Percentiles rank a stretch among this genome's conserved stretches.
Evolutionary conservation across 2,888 invertebrate genomes (phyloP).

Genomic region (Cephus pygmeus): DNA sequence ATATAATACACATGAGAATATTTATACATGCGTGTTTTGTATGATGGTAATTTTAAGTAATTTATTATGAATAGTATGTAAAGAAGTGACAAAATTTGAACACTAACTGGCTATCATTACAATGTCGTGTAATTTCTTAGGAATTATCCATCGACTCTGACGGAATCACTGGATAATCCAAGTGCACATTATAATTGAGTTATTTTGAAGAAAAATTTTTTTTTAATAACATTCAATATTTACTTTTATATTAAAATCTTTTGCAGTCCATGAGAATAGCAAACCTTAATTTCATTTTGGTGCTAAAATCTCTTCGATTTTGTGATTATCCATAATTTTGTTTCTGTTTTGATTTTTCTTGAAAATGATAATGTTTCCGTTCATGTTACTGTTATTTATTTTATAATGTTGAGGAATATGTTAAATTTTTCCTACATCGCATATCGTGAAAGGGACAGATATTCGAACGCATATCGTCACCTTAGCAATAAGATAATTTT

Average conservation of each 20-base stretch:
- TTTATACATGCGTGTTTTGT: constrained; percentile 47
- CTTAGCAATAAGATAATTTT: not conserved
- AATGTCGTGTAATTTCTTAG: not conserved
- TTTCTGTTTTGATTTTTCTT: not conserved
- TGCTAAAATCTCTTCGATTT: not conserved
- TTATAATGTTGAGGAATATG: not conserved
- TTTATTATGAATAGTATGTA: constrained; percentile 37
- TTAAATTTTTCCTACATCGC: not conserved
- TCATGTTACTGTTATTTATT: not conserved
- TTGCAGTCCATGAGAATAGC: not conserved
- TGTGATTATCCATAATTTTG: not conserved
- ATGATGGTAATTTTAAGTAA: constrained; percentile 36
- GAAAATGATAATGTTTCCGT: not conserved
- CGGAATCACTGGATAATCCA: not conserved
- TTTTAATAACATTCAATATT: not conserved
- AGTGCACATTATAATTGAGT: not conserved
- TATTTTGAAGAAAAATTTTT: not conserved
- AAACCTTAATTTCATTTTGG: not conserved
- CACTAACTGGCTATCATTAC: not conserved
- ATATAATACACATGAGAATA: constrained; percentile 25
- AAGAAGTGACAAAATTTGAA: constrained; percentile 19
- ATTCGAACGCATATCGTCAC: not conserved
- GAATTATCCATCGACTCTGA: not conserved
- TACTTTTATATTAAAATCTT: not conserved
- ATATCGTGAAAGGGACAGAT: not conserved